Base-by-base conservation (phyloP, 2,113 vertebrate species). In the Pedetes capensis region DNA sequence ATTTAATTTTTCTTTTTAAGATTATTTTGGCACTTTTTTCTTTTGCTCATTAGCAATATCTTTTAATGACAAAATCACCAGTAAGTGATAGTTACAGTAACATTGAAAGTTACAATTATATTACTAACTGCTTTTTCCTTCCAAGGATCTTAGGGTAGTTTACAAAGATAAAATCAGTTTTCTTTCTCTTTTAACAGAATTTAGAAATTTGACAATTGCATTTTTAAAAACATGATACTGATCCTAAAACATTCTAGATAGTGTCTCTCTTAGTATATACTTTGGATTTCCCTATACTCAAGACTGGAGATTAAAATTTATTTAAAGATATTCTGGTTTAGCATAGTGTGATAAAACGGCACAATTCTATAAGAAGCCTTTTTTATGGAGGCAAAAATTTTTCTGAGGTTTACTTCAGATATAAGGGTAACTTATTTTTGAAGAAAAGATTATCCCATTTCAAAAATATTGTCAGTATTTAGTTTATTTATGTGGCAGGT, bases 81-180 rank as follows among this genome's bases (percentile, higher is more conserved):
- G 59, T 89, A 88, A 93, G 82, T 90, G 57, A 75, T 51, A n/a
- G 20, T 29, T 72, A 44, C 8, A 87, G 32, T 55, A 81, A 84
- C 17, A 83, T 2, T 78, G 69, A 64, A 66, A 55, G 51, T 59
- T 82, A 64, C 59, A 89, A 87, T 68, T 74, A 29, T 84, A 63
- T 76, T 76, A 76, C 8, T 57, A 66, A 74, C 49, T 86, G 9
- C 14, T 79, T 96, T 90, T 96, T 90, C 32, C 66, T 91, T 91
- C 79, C 32, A 44, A 93, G 55, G 53, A 74, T 68, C 82, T 85
- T 89, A 57, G 69, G 20, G 55, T 80, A 85, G 34, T 91, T 95
- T 44, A n/a, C 55, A 94, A 95, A 95, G 84, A 95, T 42, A 94
- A 93, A 92, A 88, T 78, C 92, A 93, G n/a, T 69, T 59, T 84